Percentiles rank a stretch among this genome's conserved stretches.
These are phyloP conservation scores for Pollimyrus isidori DNA, from an alignment of 2,113 vertebrate species.

Conservation along the genomic window DNA sequence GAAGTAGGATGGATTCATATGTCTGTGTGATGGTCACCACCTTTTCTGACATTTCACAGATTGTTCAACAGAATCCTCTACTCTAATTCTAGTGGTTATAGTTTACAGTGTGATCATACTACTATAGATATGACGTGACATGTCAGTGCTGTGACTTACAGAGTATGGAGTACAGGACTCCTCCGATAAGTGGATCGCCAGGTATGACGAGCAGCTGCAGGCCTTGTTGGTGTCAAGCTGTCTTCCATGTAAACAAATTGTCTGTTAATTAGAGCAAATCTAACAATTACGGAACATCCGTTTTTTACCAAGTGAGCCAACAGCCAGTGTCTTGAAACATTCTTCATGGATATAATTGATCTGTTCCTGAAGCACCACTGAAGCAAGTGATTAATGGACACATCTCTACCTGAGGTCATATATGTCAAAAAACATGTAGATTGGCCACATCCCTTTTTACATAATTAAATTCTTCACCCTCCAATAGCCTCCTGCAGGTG, in stretches of 20 bases:
- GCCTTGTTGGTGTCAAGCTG: not conserved
- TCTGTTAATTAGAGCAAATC: not conserved
- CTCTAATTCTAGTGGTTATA: not conserved
- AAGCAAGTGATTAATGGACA: not conserved
- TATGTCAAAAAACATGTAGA: not conserved
- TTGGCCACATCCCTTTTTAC: slow-evolving; percentile 26
- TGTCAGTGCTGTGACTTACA: not conserved
- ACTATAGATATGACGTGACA: not conserved
- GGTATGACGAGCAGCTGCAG: not conserved
- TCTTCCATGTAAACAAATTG: not conserved
- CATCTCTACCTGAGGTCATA: not conserved
- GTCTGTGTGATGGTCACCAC: not conserved
- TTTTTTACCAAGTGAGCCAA: not conserved
- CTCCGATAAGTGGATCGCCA: not conserved
- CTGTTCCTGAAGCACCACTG: not conserved
- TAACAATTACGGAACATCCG: not conserved
- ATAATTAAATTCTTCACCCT: slow-evolving; percentile 63
- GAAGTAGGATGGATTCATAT: not conserved
- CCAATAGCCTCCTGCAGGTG: slow-evolving; percentile 85
- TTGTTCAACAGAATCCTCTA: not conserved
- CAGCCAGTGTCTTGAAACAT: not conserved
- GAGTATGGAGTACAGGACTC: not conserved
- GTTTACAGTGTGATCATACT: not conserved
- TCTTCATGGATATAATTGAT: not conserved
- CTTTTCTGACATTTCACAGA: not conserved